Evolutionary conservation across 2,888 invertebrate genomes (phyloP), one percentile per base, ranked within the genome.

Genomic region (Cataglyphis cursor): DNA sequence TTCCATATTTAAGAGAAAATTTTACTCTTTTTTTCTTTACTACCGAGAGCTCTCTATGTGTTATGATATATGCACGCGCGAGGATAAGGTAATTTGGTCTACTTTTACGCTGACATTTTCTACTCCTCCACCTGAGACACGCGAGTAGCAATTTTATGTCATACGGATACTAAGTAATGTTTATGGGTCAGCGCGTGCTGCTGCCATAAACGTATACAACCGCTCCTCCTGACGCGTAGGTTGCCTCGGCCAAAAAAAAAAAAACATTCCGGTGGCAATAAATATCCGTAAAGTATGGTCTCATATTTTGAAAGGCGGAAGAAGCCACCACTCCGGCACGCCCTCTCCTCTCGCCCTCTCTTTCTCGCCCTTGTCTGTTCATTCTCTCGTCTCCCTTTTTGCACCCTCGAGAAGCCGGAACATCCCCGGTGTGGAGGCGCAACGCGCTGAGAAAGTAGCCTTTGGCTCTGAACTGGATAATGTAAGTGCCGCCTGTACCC

Each of bases 291-390:
- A 92, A 89, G 85, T 88, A 91, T 89, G 87, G 87, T 88, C 90
- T 91, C 90, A 91, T 92, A 92, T 91, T 92, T 92, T 89, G 92
- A 90, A 91, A 92, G 86, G 88, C 88, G 89, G 89, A 93, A 91
- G 88, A 88, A 91, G 87, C 88, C 85, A 88, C 87, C 73, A 74
- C 84, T 85, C 85, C 82, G 86, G 68, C 81, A 64, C 88, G 81
- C 87, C 82, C 80, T 80, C 84, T 82, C 85, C 80, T 81, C 86
- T 86, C 87, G 65, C 83, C 62, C 57, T 83, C 48, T 83, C 70
- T 65, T 38, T 31, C 61, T 70, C 57, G 15, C 44, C 24, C n/a
- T 28, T 21, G 57, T n/a, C 72, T 61, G 54, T 66, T 59, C 86
- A 82, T 66, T 75, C 62, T 44, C 61, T 38, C 66, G 83, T 38